Percentiles rank a stretch among this genome's conserved stretches.
phyloP scores from a whole-genome alignment of 2,888 invertebrate genomes.

The Drosophila birchii region DNA sequence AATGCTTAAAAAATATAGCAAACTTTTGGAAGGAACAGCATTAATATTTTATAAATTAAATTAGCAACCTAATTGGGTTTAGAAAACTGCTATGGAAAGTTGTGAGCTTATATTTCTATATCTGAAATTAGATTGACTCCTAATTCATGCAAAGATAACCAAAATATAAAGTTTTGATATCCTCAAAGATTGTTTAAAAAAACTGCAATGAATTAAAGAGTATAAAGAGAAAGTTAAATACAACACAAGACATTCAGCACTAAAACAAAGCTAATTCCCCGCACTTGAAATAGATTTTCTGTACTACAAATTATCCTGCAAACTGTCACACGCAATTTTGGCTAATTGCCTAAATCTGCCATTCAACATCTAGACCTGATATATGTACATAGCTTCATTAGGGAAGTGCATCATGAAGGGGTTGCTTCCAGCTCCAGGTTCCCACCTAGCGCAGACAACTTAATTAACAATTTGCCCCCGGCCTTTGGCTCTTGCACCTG shows the following conservation, averaged over 20 bases:
- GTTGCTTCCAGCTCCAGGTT: background rate
- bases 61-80: background rate
- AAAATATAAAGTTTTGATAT: rapidly evolving
- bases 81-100: background rate
- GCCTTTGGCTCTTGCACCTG: constrained; percentile 27
- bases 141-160: no score
- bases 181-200: no score
- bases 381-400: constrained; percentile 22
- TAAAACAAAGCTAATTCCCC: no score
- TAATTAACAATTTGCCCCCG: constrained; percentile 45
- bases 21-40: background rate
- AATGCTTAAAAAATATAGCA: no score
- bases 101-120: background rate
- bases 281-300: no score
- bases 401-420: constrained; percentile 26
- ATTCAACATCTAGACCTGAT: constrained; percentile 7
- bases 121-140: no score
- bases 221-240: background rate
- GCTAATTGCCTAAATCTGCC: constrained; percentile 17
- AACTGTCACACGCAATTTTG: background rate
- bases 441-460: constrained; percentile 34
- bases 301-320: background rate
- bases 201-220: background rate
- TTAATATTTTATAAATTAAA: background rate
- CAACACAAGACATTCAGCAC: background rate